Base-by-base conservation (phyloP, 2,888 invertebrate species). In the Mycogona germanica region DNA sequence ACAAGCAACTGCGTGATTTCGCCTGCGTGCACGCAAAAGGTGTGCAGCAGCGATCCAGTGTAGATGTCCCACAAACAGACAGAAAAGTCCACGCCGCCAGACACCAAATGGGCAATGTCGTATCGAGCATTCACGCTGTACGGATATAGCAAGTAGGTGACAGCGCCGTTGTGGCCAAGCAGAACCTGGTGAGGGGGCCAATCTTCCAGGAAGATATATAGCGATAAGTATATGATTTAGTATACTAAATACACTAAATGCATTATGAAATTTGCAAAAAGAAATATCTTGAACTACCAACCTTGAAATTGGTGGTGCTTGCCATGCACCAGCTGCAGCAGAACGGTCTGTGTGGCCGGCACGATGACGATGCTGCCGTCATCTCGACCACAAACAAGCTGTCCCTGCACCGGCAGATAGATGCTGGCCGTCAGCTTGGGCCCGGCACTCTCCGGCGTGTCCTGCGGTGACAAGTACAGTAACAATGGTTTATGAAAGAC, bases 1-100 rank as follows among this genome's bases (percentile, higher is more conserved):
- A 97, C 91, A 51, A 95, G 74, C 2, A 98, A 75, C 69, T 95
- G 92, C 0, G 88, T 85, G 14, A 98, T 88, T 73, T 96, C 95
- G 0, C 97, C 98, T 1, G 96, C 97, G 69, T 98, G 97, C 0
- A 96, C 95, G 65, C 93, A 93, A 74, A 97, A 98, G 3, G 93
- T 79, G 68, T 97, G 92, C 52, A 98, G 73, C 37, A 95, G 72
- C 1, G 81, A 80, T 2, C 95, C 93, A 30, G 84, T 84, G 66
- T 87, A 87, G 60, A 97, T 73, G 67, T 97, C 95, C 96, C 96
- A 97, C 0, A 97, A 75, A 62, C 91, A 92, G 2, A 95, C 93
- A 0, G 95, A 92, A 73, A 98, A 98, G 72, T 98, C 98, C 12
- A 93, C 88, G 0, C 96, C 95, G 1, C 98, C 98, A 0, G 93